Evolutionary conservation across 2,113 vertebrate genomes (phyloP).

Genomic region (Thamnophis sirtalis): DNA sequence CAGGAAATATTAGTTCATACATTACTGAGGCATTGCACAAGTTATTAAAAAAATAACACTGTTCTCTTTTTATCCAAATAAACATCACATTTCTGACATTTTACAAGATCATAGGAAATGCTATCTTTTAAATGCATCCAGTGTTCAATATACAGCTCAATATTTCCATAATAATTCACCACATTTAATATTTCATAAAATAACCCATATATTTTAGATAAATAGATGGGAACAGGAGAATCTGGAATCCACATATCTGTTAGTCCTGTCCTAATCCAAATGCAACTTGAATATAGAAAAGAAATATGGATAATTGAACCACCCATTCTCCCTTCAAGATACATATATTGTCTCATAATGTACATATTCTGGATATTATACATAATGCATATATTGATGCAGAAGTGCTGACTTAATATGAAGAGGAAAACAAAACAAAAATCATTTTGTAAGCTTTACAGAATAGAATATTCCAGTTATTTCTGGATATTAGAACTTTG

Average conservation of each 20-base stretch:
- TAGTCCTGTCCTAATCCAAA: background rate
- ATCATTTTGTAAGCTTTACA: background rate
- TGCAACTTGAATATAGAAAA: background rate
- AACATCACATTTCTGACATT: background rate
- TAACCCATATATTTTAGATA: background rate
- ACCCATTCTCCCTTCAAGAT: background rate
- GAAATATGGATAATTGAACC: background rate
- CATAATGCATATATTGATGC: background rate
- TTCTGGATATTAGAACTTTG: background rate
- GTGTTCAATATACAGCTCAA: background rate
- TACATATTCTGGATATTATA: background rate
- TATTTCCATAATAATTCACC: background rate
- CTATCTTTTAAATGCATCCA: background rate
- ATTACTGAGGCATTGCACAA: background rate
- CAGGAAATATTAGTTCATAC: background rate
- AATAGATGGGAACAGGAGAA: background rate
- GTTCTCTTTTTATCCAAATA: background rate
- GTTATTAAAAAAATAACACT: background rate
- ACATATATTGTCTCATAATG: background rate
- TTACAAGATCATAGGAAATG: background rate
- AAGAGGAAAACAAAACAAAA: background rate
- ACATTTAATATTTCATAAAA: background rate
- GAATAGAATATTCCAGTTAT: background rate
- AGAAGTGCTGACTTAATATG: background rate
- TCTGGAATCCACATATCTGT: background rate